Base-by-base conservation (phyloP, 2,888 invertebrate species). In the Scaptomyza caliginosa region DNA sequence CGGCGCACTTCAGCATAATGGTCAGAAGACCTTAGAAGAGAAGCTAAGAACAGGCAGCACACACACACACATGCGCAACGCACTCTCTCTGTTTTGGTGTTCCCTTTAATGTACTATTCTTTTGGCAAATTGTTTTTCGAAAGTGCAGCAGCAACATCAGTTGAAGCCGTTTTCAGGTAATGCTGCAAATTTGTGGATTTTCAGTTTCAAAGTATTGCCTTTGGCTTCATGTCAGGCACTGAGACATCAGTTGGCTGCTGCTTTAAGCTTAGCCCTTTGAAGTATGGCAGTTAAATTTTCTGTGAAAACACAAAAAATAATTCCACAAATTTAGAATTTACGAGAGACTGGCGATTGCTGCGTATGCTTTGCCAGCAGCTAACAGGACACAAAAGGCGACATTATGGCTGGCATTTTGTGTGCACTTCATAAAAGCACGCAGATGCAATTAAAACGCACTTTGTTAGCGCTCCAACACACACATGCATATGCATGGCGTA, bases 401-500 rank as follows among this genome's bases (percentile, higher is more conserved):
- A 43, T 39, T 26, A 45, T 48, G 32, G 24, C 39, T 48, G 28
- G 23, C 38, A 57, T 66, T 72, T 86, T 72, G 74, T 84, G 84
- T 36, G 54, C 65, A 68, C 71, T 71, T 66, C 74, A 66, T 68
- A 72, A 77, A 69, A 42, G 81, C 81, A 69, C 65, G 77, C 63
- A 67, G 55, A 57, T 42, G 85, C 87, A 74, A 82, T 82, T 82
- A 80, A 77, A 84, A 66, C 60, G 68, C 68, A 71, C 66, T 64
- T 65, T 67, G 50, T 48, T 55, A 23, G n/a, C 45, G 7, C 32
- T 32, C 51, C 57, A 78, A 78, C 30, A 13, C 6, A 13, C 32
- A 13, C 5, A 32, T 3, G 13, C 30, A 32, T 23, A 17, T 54
- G 59, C 84, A 80, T 66, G 65, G 71, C 81, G 84, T 80, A 84